A percentile compares a stretch with the other conserved stretches of the same genome.
Conservation (phyloP, 2,888 invertebrate species). For the Drosophila mulleri region DNA sequence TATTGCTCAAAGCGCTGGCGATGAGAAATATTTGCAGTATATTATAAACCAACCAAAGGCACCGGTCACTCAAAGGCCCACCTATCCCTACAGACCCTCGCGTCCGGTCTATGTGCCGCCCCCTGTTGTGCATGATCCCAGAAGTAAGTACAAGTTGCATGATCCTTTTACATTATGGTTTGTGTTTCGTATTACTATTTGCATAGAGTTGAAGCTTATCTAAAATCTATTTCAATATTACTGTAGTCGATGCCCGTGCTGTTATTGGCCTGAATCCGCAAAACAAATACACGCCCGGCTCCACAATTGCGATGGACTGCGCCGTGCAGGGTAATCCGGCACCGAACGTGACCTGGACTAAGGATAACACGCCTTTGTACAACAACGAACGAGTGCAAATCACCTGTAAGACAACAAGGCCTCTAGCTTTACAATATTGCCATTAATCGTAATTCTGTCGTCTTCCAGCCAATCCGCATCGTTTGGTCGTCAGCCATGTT, state of each 20-base stretch:
- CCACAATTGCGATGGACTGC: constrained; percentile 90
- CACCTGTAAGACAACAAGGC: constrained; percentile 86
- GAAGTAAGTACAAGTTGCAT: constrained; percentile 60
- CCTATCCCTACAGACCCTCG: constrained; percentile 85
- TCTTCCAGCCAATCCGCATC: constrained; percentile 87
- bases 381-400: constrained; percentile 88
- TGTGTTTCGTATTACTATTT: constrained; percentile 4
- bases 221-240: background rate
- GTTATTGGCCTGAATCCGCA: constrained; percentile 87
- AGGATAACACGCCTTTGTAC: constrained; percentile 88
- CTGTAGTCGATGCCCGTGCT: constrained; percentile 86
- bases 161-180: constrained; percentile 30
- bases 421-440: background rate
- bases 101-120: constrained; percentile 81
- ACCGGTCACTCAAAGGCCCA: constrained; percentile 81
- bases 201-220: background rate
- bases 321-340: constrained; percentile 91
- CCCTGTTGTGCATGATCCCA: constrained; percentile 55
- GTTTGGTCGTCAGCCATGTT: constrained; percentile 89
- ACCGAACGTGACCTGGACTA: constrained; percentile 93
- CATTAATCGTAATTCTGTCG: background rate
- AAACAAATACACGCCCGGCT: constrained; percentile 87
- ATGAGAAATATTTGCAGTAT: constrained; percentile 87
- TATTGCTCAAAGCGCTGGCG: constrained; percentile 85
- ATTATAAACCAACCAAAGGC: constrained; percentile 87